These are phyloP conservation scores for Mycalesis mineus DNA, from an alignment of 2,888 invertebrate species.

Conservation along the genomic window DNA sequence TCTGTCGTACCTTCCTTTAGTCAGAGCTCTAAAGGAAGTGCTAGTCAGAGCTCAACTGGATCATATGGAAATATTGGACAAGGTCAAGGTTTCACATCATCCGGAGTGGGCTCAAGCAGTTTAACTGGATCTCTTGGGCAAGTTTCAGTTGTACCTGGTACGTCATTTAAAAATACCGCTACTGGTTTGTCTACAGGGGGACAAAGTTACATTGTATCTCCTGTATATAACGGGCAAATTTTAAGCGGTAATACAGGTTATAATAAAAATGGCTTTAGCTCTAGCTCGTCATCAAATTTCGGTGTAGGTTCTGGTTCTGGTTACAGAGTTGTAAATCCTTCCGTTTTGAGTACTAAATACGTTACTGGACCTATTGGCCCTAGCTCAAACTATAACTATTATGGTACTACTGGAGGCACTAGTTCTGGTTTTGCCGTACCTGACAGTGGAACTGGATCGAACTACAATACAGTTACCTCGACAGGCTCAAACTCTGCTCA, in stretches of 20 bases:
- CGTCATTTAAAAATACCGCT: neutral
- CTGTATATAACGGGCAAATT: neutral
- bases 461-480: constrained; percentile 3
- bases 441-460: constrained; percentile 6
- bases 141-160: neutral
- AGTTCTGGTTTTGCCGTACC: constrained; percentile 5
- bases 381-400: constrained; percentile 14
- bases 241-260: neutral
- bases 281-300: constrained; percentile 1
- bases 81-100: neutral
- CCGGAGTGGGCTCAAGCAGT: neutral
- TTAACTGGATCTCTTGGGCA: neutral
- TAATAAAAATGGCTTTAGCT: constrained; percentile 13
- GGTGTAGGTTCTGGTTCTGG: constrained; percentile 13
- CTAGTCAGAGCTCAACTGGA: neutral
- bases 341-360: constrained; percentile 13
- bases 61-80: neutral
- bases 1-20: neutral
- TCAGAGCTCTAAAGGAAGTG: neutral
- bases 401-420: constrained; percentile 1
- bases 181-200: neutral
- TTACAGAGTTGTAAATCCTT: neutral
- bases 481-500: constrained; percentile 4
- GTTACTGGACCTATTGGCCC: constrained; percentile 3
- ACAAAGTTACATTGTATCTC: neutral